Base-by-base conservation (phyloP, 1,140 invertebrate species). In the Drosophila ambigua region DNA sequence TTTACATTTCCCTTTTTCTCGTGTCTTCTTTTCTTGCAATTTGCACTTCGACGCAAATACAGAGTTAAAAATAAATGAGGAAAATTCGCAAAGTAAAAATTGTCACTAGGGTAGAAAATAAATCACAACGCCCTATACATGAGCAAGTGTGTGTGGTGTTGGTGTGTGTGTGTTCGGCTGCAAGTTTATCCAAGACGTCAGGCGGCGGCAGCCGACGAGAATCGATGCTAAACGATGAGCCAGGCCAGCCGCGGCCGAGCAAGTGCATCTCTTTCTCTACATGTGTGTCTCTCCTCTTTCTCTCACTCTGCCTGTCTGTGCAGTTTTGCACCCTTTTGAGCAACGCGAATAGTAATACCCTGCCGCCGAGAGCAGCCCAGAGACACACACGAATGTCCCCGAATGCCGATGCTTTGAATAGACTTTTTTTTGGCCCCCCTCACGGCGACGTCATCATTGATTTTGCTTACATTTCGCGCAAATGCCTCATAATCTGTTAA, bases 31-130 rank as follows among this genome's bases (percentile, higher is more conserved):
- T 64, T 39, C 57, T 54, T 61, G 39, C 64, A 83, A 68, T 84
- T 84, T 72, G 74, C 81, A 74, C 72, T 68, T 63, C 35, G 50
- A 67, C 87, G 74, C 58, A 65, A 87, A 59, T 55, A 43, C 77
- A 67, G 20, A 74, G 54, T 83, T 88, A 88, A 83, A 88, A 88
- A 88, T 88, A 88, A 76, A 77, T 66, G 43, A 71, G 52, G 59
- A 84, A 84, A 84, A 65, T 53, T 71, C 61, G 43, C 72, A 76
- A 83, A 77, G 79, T 74, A 59, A 83, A 88, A 88, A 54, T 78
- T 89, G 83, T 88, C 81, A 77, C 83, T 89, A 74, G 84, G 83
- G 79, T 83, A 89, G 68, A 88, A 88, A 88, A 79, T 83, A 88
- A 88, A 88, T 88, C 83, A 66, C 77, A 60, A 54, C 51, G 65